A percentile compares a stretch with the other conserved stretches of the same genome.
Conservation (phyloP, 2,888 invertebrate genomes). For the Hypomecis punctinalis region DNA sequence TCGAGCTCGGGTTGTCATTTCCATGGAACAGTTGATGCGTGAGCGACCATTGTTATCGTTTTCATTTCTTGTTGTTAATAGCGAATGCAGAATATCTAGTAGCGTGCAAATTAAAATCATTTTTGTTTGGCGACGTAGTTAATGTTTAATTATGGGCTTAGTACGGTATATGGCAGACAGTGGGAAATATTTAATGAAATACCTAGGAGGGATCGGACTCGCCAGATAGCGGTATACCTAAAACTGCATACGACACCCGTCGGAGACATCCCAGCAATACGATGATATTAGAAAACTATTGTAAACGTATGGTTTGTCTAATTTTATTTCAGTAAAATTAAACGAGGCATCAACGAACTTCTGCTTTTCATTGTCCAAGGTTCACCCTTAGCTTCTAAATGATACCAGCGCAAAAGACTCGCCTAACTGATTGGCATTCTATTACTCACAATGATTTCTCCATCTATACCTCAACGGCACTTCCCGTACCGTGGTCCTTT, state of each 20-base stretch:
- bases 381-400: background rate
- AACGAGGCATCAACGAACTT: background rate
- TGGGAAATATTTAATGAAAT: no score
- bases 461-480: constrained; percentile 1
- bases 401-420: background rate
- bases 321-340: no score
- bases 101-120: background rate
- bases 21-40: constrained; percentile 43
- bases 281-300: no score
- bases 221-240: no score
- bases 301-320: no score
- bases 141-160: background rate
- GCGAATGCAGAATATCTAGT: constrained; percentile 16
- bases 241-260: no score
- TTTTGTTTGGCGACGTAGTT: background rate
- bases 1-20: constrained; percentile 42
- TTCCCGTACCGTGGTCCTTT: constrained; percentile 8
- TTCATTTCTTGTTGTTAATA: constrained; percentile 38
- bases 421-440: background rate
- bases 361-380: background rate
- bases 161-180: no score
- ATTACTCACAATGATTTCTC: background rate
- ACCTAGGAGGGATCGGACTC: no score
- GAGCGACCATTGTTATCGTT: constrained; percentile 43
- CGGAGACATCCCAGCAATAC: no score